Conservation (phyloP, 2,888 invertebrate genomes). For the Hartigia nigra region DNA sequence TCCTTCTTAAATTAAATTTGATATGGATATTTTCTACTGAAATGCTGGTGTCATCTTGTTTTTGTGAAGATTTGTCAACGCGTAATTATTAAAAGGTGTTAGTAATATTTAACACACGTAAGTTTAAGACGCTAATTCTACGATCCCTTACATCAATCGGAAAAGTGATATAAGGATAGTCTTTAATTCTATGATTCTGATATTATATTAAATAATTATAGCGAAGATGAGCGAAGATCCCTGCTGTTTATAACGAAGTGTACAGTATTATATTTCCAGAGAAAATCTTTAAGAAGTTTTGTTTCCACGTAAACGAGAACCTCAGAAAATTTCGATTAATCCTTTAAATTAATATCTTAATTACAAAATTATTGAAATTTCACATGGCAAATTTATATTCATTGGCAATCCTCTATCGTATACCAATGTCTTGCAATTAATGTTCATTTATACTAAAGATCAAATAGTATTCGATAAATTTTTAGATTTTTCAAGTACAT, state of each 20-base stretch:
- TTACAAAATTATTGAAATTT: not conserved
- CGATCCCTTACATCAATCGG: not conserved
- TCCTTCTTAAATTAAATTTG: slow-evolving; percentile 36
- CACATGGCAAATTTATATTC: not conserved
- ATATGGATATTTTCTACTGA: slow-evolving; percentile 3
- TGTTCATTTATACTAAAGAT: not conserved
- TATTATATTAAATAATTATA: not conserved
- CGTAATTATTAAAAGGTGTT: not conserved
- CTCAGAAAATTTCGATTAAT: not conserved
- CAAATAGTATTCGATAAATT: not conserved
- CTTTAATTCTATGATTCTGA: not conserved
- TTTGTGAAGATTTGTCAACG: not conserved
- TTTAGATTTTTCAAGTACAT: not conserved
- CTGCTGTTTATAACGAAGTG: not conserved
- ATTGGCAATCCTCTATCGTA: not conserved
- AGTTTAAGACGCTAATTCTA: not conserved
- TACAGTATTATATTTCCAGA: not conserved
- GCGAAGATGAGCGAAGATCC: not conserved
- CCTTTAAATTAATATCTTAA: not conserved
- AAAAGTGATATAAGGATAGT: not conserved
- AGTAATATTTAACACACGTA: not conserved
- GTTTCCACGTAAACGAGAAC: not conserved
- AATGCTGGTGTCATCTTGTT: not conserved
- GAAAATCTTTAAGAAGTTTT: not conserved
- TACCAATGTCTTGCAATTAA: not conserved